Evolutionary conservation across 2,113 vertebrate genomes (phyloP).

Genomic region (Nothobranchius furzeri): DNA sequence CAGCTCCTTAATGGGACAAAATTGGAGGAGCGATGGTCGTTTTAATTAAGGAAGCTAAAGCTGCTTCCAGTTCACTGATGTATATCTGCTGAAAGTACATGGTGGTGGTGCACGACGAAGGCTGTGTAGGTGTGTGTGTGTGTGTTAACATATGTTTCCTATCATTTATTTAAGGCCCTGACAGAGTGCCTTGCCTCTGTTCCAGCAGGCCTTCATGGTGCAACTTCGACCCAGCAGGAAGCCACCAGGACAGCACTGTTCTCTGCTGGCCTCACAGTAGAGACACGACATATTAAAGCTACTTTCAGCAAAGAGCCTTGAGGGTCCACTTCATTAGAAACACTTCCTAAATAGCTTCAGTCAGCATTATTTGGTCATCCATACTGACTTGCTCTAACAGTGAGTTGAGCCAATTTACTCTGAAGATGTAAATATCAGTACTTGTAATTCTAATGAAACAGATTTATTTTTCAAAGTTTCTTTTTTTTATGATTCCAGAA

Average conservation of each 20-base stretch:
- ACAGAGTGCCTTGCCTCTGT: not conserved
- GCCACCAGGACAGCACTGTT: not conserved
- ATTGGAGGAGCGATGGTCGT: conserved; percentile 59
- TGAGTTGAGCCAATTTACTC: not conserved
- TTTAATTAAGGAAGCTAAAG: conserved; percentile 73
- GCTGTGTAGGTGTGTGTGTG: conserved; percentile 16
- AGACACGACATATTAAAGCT: conserved; percentile 1
- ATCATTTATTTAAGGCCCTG: conserved; percentile 46
- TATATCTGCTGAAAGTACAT: conserved; percentile 7
- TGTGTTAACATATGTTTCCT: conserved; percentile 52
- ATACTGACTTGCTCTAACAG: not conserved
- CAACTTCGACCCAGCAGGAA: conserved; percentile 8
- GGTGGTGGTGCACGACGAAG: conserved; percentile 25
- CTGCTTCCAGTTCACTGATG: conserved; percentile 46
- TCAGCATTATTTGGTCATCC: not conserved
- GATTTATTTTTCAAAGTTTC: too few relatives aligned
- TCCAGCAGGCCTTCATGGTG: not conserved
- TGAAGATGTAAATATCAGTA: too few relatives aligned
- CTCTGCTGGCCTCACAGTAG: not conserved
- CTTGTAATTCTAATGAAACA: too few relatives aligned
- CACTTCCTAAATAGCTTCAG: not conserved
- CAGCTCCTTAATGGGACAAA: conserved; percentile 68
- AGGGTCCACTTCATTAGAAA: conserved; percentile 2
- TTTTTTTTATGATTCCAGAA: too few relatives aligned
- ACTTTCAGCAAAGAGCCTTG: conserved; percentile 1